These are phyloP conservation scores for Zaprionus nigranus DNA, from an alignment of 1,140 invertebrate species.

Conservation along the genomic window DNA sequence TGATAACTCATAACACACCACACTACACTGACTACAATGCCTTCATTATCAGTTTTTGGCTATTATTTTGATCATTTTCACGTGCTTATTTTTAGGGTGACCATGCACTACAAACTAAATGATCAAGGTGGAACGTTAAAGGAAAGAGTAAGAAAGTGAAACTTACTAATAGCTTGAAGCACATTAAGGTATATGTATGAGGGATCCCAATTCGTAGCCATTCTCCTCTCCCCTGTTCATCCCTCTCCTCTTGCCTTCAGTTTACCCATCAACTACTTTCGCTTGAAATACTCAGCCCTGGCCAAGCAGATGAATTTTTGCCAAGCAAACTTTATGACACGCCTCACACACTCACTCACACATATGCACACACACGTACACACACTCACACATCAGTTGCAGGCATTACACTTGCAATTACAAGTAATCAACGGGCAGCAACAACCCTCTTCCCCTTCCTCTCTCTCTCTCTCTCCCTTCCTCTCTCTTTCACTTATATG, in stretches of 20 bases:
- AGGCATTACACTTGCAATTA: conserved; percentile 45
- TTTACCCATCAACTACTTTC: not conserved
- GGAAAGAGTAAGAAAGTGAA: not conserved
- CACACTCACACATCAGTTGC: not conserved
- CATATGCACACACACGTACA: conserved; percentile 2
- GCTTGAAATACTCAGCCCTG: not conserved
- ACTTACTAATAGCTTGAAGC: not conserved
- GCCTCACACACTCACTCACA: conserved; percentile 6
- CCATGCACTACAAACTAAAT: not conserved
- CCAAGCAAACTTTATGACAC: conserved; percentile 35
- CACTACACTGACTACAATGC: too few species aligned
- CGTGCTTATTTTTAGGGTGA: not conserved
- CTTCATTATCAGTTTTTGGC: too few species aligned
- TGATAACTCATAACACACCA: too few species aligned
- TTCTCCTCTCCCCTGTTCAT: not conserved
- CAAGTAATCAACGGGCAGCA: conserved; percentile 33
- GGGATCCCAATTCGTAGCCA: not conserved
- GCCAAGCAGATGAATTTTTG: conserved; percentile 38
- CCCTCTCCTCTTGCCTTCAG: not conserved
- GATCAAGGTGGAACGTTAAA: not conserved
- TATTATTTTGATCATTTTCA: too few species aligned
- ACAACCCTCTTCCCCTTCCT: not conserved
- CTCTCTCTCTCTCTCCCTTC: not conserved
- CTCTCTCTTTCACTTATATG: conserved; percentile 21
- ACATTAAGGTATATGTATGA: not conserved